These are phyloP conservation scores for Apotomis betuletana DNA, from an alignment of 2,888 invertebrate genomes.

Conservation along the genomic window DNA sequence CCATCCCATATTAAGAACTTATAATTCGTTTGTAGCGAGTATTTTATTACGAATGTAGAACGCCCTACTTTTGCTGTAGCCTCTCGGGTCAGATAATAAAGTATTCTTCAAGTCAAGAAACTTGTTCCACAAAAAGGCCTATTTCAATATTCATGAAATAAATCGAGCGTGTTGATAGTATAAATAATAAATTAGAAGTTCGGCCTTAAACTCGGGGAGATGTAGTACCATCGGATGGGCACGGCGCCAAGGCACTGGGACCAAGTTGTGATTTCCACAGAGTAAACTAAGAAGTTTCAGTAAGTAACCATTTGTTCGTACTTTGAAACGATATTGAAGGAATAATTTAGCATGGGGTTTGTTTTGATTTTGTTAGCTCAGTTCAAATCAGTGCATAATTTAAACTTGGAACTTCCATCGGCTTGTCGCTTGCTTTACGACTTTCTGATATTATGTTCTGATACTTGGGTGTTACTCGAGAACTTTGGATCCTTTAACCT, in stretches of 20 bases:
- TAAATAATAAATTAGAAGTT: constrained; percentile 45
- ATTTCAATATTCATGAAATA: constrained; percentile 42
- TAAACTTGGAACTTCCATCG: constrained; percentile 27
- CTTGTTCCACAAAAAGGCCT: constrained; percentile 21
- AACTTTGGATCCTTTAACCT: constrained; percentile 16
- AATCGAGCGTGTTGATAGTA: constrained; percentile 45
- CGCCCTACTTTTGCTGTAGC: constrained; percentile 5
- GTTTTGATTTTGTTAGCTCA: constrained; percentile 39
- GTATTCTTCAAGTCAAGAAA: constrained; percentile 19
- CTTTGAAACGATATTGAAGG: constrained; percentile 42
- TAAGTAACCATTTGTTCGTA: constrained; percentile 42
- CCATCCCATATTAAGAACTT: not conserved
- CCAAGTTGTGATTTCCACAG: constrained; percentile 37
- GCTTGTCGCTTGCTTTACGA: constrained; percentile 25
- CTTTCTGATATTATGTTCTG: constrained; percentile 24
- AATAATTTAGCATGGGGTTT: constrained; percentile 38
- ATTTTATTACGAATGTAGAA: constrained; percentile 3
- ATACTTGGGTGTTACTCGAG: constrained; percentile 4
- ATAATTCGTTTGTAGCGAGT: constrained; percentile 11
- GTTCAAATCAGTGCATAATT: constrained; percentile 39
- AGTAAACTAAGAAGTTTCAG: constrained; percentile 43
- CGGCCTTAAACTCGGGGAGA: constrained; percentile 44
- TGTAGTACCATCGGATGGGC: constrained; percentile 42
- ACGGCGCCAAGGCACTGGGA: constrained; percentile 39
- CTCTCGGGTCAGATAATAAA: constrained; percentile 7